Conservation (phyloP, 2,113 vertebrate genomes). For the Glareola pratincola region DNA sequence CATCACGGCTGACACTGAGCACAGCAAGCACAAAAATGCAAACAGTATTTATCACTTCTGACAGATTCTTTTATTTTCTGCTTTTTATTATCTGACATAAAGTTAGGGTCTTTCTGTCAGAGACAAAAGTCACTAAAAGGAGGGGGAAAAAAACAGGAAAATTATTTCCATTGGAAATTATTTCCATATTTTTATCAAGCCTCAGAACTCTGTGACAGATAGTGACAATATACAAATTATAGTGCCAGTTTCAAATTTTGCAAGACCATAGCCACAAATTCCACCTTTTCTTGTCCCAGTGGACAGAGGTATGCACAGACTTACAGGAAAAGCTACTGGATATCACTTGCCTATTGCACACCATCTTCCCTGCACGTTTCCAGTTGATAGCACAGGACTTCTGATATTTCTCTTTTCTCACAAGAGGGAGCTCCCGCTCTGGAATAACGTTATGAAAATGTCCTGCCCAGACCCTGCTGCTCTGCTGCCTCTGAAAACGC, state of each 20-base stretch:
- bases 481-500: background rate
- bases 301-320: background rate
- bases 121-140: background rate
- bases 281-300: background rate
- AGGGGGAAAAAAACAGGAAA: background rate
- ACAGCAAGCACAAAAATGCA: background rate
- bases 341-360: background rate
- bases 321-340: background rate
- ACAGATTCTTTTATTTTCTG: slow-evolving; percentile 22
- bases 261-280: background rate
- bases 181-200: background rate
- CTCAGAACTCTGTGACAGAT: background rate
- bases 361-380: background rate
- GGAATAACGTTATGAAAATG: background rate
- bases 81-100: slow-evolving; percentile 19
- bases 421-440: slow-evolving; percentile 64
- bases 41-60: background rate
- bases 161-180: background rate
- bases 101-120: background rate
- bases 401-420: slow-evolving; percentile 20
- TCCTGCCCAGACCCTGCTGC: background rate
- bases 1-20: background rate
- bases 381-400: background rate
- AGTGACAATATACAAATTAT: background rate
- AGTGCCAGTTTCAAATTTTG: background rate